A percentile compares a stretch with the other conserved stretches of the same genome.
These are phyloP conservation scores for Anagrus nilaparvatae DNA, from an alignment of 1,140 invertebrate genomes.

Conservation along the genomic window DNA sequence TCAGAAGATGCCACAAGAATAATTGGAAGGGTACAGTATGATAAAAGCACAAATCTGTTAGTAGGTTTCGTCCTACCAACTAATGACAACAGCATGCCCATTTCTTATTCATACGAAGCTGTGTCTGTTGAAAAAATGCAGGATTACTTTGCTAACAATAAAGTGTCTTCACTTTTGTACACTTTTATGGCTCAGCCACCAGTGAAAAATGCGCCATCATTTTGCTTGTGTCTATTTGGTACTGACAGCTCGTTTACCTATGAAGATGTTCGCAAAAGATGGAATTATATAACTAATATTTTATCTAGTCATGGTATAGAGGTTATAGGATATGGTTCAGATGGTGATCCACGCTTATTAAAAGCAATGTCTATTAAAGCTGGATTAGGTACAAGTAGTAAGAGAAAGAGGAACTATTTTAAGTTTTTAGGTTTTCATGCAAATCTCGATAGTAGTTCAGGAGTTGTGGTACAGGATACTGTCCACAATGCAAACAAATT, in stretches of 20 bases:
- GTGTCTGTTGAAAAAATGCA: constrained; percentile 2
- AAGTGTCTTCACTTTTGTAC: not conserved
- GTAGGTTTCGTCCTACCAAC: constrained; percentile 8
- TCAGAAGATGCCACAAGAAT: constrained; percentile 13
- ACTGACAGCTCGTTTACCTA: constrained; percentile 5
- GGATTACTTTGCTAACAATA: not conserved
- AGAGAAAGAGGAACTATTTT: not conserved
- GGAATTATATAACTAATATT: not conserved
- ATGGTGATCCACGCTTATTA: not conserved
- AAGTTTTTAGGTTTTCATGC: constrained; percentile 3
- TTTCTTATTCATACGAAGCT: not conserved
- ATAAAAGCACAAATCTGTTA: constrained; percentile 9
- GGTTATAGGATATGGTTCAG: not conserved
- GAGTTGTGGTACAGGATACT: constrained; percentile 6
- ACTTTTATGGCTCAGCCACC: constrained; percentile 4
- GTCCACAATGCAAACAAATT: constrained; percentile 7
- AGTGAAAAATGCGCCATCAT: not conserved
- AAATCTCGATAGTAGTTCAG: not conserved
- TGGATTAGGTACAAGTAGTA: not conserved
- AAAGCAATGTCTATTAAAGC: not conserved
- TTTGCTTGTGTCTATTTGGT: constrained; percentile 9
- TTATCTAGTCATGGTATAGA: not conserved
- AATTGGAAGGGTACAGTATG: constrained; percentile 16
- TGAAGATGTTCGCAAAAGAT: constrained; percentile 3
- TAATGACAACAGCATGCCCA: not conserved